Percentiles rank a stretch among this genome's conserved stretches.
Evolutionary conservation across 2,888 invertebrate species (phyloP).

Genomic region (Priapulus caudatus): DNA sequence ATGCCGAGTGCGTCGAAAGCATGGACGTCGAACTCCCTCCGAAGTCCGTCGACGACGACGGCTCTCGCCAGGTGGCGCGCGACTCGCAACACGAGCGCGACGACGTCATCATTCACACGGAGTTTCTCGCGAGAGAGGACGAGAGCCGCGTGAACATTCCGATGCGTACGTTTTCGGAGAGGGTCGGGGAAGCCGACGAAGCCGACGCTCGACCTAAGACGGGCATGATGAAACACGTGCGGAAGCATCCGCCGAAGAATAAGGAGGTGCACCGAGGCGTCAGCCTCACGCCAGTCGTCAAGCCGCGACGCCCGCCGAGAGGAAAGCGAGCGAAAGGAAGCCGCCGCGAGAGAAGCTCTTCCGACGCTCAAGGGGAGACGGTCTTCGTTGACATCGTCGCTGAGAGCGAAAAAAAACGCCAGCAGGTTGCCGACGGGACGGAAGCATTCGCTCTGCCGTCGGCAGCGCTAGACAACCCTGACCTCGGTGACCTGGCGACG

Average conservation of each 20-base stretch:
- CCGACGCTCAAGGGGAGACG: no score
- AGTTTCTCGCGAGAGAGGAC: neutral
- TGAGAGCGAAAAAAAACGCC: neutral
- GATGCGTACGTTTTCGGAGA: neutral
- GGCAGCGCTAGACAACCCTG: neutral
- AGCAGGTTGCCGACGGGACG: neutral
- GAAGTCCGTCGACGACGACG: neutral
- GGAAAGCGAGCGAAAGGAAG: neutral
- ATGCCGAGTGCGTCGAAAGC: neutral
- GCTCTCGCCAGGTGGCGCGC: no score
- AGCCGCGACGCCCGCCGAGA: neutral
- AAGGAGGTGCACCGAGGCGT: neutral
- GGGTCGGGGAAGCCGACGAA: no score
- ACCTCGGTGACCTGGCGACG: neutral
- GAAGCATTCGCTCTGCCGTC: neutral
- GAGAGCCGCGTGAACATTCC: neutral
- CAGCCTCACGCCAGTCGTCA: no score
- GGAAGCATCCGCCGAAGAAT: constrained; percentile 3
- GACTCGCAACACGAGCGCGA: neutral
- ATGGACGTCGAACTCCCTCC: neutral
- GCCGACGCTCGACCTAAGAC: neutral
- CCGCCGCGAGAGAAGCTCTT: neutral
- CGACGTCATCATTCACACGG: neutral
- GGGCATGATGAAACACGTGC: neutral
- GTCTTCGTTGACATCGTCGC: no score